phyloP scores from a whole-genome alignment of 2,797 vertebrate species.

The Hydrolagus colliei region DNA sequence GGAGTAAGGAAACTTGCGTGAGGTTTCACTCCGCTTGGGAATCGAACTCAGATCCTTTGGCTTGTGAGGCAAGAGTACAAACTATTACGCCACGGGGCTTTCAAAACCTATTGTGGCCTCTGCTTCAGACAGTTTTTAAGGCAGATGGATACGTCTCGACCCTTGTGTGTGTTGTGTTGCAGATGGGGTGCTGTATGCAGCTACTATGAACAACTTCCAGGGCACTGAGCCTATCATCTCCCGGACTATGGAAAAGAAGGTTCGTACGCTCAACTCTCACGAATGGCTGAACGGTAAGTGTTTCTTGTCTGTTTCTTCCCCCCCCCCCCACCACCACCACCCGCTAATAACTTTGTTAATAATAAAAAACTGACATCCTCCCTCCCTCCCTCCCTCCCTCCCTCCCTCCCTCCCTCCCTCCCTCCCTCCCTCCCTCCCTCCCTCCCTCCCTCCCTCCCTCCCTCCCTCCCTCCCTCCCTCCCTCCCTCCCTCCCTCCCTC shows the following conservation, averaged over 20 bases:
- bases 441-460: background rate
- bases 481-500: background rate
- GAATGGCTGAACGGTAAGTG: slow-evolving; percentile 77
- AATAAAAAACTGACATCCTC: background rate
- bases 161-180: slow-evolving; percentile 10
- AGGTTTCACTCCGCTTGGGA: too few species aligned
- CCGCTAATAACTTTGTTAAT: background rate
- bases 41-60: too few species aligned
- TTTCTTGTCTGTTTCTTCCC: background rate
- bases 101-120: too few species aligned
- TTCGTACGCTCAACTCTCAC: slow-evolving; percentile 68
- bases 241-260: slow-evolving; percentile 65
- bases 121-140: too few species aligned
- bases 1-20: too few species aligned
- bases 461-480: background rate
- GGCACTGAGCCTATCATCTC: slow-evolving; percentile 77
- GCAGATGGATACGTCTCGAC: background rate
- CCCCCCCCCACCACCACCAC: background rate
- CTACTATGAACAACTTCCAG: slow-evolving; percentile 77
- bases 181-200: slow-evolving; percentile 71
- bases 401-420: background rate
- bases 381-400: background rate
- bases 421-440: background rate
- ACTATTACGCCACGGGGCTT: too few species aligned
- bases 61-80: too few species aligned